Conservation (phyloP, 2,797 vertebrate genomes). For the Clarias pachynema region DNA sequence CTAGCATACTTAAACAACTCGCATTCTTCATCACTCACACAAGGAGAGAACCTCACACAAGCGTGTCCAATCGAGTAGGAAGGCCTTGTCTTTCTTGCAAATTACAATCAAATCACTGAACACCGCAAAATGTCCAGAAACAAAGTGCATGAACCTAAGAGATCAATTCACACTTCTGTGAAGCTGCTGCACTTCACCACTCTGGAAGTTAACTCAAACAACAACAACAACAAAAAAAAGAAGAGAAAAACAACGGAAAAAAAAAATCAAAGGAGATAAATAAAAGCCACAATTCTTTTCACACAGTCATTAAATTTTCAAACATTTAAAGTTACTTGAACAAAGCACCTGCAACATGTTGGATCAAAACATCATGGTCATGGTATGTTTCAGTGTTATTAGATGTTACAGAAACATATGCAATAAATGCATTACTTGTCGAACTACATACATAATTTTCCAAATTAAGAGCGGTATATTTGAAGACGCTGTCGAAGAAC, state of each 20-base stretch:
- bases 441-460: conserved; percentile 67
- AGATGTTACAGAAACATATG: conserved; percentile 65
- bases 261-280: conserved; percentile 62
- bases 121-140: conserved; percentile 61
- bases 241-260: conserved; percentile 36
- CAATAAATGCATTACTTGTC: conserved; percentile 64
- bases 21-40: conserved; percentile 49
- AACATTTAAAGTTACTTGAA: conserved; percentile 60
- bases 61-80: conserved; percentile 44
- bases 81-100: conserved; percentile 61
- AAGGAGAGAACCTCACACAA: conserved; percentile 67
- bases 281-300: conserved; percentile 64
- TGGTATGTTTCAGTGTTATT: conserved; percentile 60
- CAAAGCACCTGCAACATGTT: conserved; percentile 56
- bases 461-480: conserved; percentile 66
- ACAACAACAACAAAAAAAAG: conserved; percentile 53
- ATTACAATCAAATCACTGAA: conserved; percentile 74
- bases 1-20: conserved; percentile 56
- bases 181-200: conserved; percentile 61
- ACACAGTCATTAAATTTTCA: conserved; percentile 65
- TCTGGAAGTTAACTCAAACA: conserved; percentile 53
- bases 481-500: conserved; percentile 62
- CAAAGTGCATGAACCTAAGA: conserved; percentile 58
- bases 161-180: conserved; percentile 58
- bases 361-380: conserved; percentile 49